phyloP scores from a whole-genome alignment of 2,113 vertebrate species.

The Myocastor coypus region DNA sequence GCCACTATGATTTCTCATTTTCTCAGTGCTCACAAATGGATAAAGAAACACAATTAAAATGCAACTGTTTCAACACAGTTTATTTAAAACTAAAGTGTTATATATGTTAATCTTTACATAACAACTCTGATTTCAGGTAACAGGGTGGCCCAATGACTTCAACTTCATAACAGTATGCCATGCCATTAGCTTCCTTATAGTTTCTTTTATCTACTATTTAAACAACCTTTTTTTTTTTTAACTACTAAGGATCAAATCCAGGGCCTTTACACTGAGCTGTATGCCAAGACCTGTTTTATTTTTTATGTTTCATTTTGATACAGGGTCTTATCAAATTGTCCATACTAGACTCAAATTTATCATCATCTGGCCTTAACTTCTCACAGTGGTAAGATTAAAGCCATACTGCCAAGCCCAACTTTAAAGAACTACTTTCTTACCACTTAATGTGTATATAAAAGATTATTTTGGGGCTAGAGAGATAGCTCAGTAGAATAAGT shows the following conservation, averaged over 20 bases:
- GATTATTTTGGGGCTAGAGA: not conserved
- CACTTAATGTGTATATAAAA: not conserved
- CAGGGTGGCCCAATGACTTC: not conserved
- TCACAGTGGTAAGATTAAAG: not conserved
- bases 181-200: not conserved
- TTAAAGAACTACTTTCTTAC: not conserved
- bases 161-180: not conserved
- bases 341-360: not conserved
- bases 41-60: conserved; percentile 29
- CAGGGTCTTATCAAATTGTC: not conserved
- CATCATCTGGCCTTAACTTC: not conserved
- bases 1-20: not conserved
- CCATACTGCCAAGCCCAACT: no score
- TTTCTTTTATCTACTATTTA: conserved; percentile 49
- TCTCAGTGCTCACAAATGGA: not conserved
- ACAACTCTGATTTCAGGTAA: conserved; percentile 12
- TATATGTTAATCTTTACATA: conserved; percentile 11
- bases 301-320: not conserved
- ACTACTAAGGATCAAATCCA: not conserved
- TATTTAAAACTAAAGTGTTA: not conserved
- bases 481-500: no score
- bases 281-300: not conserved
- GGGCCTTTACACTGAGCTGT: not conserved
- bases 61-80: not conserved
- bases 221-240: not conserved